A percentile compares a stretch with the other conserved stretches of the same genome.
Evolutionary conservation across 1,140 invertebrate genomes (phyloP).

Genomic region (Cheumatopsyche charites): DNA sequence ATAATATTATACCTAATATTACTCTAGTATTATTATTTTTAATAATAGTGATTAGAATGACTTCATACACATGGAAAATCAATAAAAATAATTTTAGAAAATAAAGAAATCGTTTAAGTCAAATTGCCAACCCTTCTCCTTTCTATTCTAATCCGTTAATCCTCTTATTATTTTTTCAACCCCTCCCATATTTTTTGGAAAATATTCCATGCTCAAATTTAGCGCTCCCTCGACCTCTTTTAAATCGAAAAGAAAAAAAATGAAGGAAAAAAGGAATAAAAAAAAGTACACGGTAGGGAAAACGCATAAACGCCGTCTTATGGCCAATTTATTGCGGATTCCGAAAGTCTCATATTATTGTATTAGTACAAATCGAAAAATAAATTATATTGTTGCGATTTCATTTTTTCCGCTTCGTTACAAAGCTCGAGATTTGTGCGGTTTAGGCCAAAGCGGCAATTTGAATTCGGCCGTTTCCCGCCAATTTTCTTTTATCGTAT

Average conservation of each 20-base stretch:
- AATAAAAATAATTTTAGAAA: not conserved
- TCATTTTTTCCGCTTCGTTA: not conserved
- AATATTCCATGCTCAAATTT: not conserved
- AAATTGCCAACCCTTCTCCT: not conserved
- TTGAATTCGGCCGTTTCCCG: too few relatives aligned
- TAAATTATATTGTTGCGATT: not conserved
- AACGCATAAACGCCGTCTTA: conserved; percentile 2
- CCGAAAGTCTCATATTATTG: not conserved
- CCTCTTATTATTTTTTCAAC: not conserved
- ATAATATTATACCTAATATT: too few relatives aligned
- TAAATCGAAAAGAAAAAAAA: not conserved
- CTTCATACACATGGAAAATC: too few relatives aligned
- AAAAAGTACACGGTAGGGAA: not conserved
- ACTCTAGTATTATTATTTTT: too few relatives aligned
- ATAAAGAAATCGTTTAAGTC: not conserved
- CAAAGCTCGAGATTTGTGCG: conserved; percentile 4
- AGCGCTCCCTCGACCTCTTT: not conserved
- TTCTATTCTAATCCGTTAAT: not conserved
- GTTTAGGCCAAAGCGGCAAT: not conserved
- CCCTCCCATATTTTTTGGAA: not conserved
- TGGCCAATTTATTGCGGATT: conserved; percentile 21
- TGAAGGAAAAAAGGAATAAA: too few relatives aligned
- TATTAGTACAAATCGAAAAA: conserved; percentile 16
- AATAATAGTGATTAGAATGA: too few relatives aligned
- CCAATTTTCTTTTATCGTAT: too few relatives aligned